phyloP scores from a whole-genome alignment of 2,797 vertebrate genomes.

The Acanthiza pusilla region DNA sequence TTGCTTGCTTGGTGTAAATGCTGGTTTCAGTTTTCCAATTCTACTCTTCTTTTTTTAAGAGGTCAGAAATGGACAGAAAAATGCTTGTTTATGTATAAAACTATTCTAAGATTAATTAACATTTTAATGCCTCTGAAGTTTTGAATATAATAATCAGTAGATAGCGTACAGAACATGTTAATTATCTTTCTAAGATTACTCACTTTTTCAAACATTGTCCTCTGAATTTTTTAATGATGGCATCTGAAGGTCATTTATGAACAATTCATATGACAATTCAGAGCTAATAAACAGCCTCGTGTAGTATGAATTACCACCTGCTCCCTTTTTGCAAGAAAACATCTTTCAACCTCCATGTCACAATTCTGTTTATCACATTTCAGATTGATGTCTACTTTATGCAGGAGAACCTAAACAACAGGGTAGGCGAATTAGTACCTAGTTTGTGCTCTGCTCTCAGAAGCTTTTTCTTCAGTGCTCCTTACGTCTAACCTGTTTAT shows the following conservation, averaged over 20 bases:
- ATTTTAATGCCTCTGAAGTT: not conserved
- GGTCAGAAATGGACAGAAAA: not conserved
- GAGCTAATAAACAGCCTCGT: not conserved
- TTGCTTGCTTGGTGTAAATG: not conserved
- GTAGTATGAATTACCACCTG: not conserved
- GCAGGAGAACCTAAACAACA: not conserved
- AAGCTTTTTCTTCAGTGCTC: not conserved
- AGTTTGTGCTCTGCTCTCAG: not conserved
- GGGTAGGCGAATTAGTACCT: not conserved
- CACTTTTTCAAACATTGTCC: not conserved
- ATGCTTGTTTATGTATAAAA: not conserved
- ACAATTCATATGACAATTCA: not conserved
- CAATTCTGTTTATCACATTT: not conserved
- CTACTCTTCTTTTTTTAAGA: not conserved
- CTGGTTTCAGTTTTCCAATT: not conserved
- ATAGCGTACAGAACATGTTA: not conserved
- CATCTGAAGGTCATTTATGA: not conserved
- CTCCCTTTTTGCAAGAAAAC: not conserved
- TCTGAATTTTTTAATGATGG: not conserved
- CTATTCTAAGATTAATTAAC: not conserved
- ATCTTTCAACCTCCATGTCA: not conserved
- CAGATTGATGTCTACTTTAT: not conserved
- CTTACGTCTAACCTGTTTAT: not conserved
- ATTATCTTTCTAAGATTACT: not conserved
- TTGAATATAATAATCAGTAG: not conserved